Percentiles rank a stretch among this genome's conserved stretches.
phyloP scores from a whole-genome alignment of 1,140 invertebrate species.

The Trichomalopsis sarcophagae region DNA sequence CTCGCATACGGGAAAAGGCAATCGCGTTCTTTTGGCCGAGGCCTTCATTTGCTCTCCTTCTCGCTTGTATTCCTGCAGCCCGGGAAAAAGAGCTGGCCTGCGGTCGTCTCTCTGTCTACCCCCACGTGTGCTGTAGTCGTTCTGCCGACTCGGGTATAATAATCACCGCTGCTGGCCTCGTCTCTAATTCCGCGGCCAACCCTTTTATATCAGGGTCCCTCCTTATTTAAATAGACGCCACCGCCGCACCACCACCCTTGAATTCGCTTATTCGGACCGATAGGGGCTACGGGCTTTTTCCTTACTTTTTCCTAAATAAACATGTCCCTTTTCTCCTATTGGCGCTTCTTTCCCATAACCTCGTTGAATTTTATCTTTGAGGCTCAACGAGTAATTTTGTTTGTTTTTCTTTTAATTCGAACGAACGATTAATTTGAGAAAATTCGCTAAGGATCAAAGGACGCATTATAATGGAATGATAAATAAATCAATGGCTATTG shows the following conservation, averaged over 20 bases:
- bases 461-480: conserved; percentile 24
- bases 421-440: background rate
- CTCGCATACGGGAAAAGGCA: conserved; percentile 41
- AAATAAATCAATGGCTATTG: conserved; percentile 34
- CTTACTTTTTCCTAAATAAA: conserved; percentile 53
- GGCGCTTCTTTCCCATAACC: background rate
- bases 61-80: conserved; percentile 4
- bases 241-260: background rate
- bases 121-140: conserved; percentile 10
- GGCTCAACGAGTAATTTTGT: background rate
- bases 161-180: conserved; percentile 57
- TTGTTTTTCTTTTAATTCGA: background rate
- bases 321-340: conserved; percentile 46
- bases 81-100: conserved; percentile 38
- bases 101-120: conserved; percentile 47
- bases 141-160: conserved; percentile 54
- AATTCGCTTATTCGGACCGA: conserved; percentile 18
- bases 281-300: conserved; percentile 47
- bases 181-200: conserved; percentile 66
- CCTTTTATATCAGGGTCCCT: conserved; percentile 64
- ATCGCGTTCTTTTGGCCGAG: conserved; percentile 52
- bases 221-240: conserved; percentile 62
- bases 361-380: background rate
- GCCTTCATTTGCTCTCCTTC: conserved; percentile 43
- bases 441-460: background rate